Evolutionary conservation across 2,113 vertebrate genomes (phyloP).

Genomic region (Pygoscelis antarcticus): DNA sequence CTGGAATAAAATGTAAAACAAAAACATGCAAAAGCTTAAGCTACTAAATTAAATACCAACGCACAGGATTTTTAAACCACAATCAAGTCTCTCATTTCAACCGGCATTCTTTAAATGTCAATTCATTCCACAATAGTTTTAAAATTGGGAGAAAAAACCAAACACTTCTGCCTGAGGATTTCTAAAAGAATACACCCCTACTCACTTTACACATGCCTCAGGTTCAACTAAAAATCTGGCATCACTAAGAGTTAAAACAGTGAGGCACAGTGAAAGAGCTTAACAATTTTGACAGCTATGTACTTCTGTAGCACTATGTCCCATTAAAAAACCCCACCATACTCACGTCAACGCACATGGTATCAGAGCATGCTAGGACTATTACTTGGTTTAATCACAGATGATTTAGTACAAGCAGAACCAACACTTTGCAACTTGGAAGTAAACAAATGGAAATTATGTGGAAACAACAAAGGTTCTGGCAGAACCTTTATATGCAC

Average conservation of each 20-base stretch:
- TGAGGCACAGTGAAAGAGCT: background rate
- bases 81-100: background rate
- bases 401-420: background rate
- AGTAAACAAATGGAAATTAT: background rate
- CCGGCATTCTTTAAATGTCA: background rate
- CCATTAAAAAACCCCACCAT: background rate
- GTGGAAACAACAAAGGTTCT: background rate
- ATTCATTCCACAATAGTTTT: background rate
- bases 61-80: background rate
- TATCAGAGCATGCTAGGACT: background rate
- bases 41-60: background rate
- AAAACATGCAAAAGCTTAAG: background rate
- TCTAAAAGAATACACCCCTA: background rate
- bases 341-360: rapidly evolving
- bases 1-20: background rate
- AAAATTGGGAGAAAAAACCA: background rate
- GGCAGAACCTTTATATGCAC: background rate
- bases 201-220: rapidly evolving
- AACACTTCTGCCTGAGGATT: background rate
- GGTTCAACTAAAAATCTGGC: background rate
- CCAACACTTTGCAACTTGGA: background rate
- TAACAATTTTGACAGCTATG: background rate
- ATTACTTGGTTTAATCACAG: background rate
- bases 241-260: background rate
- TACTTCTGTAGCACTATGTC: background rate